A percentile compares a stretch with the other conserved stretches of the same genome.
These are phyloP conservation scores for Fissipunctia ypsillon DNA, from an alignment of 2,888 invertebrate species.

Conservation along the genomic window DNA sequence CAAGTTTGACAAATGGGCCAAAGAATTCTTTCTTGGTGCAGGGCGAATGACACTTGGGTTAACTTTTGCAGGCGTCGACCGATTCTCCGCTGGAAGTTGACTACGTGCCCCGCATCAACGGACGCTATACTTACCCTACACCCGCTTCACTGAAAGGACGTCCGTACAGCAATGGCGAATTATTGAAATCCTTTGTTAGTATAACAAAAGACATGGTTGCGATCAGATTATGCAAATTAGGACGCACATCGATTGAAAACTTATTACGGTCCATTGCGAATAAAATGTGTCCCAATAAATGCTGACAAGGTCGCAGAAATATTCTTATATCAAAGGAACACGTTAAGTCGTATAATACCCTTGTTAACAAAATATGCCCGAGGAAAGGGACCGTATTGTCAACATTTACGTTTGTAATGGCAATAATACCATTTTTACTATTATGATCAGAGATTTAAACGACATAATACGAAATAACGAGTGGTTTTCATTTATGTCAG, in stretches of 20 bases:
- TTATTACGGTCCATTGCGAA: conserved; percentile 50
- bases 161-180: conserved; percentile 60
- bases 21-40: conserved; percentile 60
- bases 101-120: conserved; percentile 74
- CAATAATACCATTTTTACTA: conserved; percentile 68
- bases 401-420: conserved; percentile 71
- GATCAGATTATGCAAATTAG: conserved; percentile 71
- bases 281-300: conserved; percentile 67
- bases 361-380: conserved; percentile 74
- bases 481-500: conserved; percentile 34
- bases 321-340: conserved; percentile 69
- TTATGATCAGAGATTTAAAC: conserved; percentile 50
- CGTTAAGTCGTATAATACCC: conserved; percentile 73
- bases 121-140: conserved; percentile 31
- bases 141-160: conserved; percentile 48
- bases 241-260: conserved; percentile 61
- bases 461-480: conserved; percentile 40
- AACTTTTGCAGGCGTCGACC: conserved; percentile 68
- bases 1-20: conserved; percentile 59
- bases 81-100: conserved; percentile 70
- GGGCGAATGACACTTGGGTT: conserved; percentile 64
- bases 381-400: conserved; percentile 69
- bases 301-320: conserved; percentile 73
- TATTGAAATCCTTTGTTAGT: conserved; percentile 73
- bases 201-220: conserved; percentile 68